phyloP scores from a whole-genome alignment of 2,888 invertebrate genomes.

The Sinhomidia bicolor region DNA sequence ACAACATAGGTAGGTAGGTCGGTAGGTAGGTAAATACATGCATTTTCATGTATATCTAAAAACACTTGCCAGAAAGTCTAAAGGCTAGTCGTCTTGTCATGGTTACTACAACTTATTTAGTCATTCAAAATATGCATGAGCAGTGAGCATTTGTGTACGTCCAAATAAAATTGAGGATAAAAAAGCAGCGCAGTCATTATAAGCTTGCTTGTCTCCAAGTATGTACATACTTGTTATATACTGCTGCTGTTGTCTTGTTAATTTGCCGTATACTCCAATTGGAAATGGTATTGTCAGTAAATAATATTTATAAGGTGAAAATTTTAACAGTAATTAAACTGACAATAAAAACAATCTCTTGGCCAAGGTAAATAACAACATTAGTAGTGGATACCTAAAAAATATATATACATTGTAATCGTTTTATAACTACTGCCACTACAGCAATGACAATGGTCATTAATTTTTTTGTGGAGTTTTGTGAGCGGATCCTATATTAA shows the following conservation, averaged over 20 bases:
- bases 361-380: background rate
- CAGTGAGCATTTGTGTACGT: background rate
- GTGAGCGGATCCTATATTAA: constrained; percentile 22
- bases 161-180: background rate
- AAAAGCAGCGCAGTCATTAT: background rate
- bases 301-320: constrained; percentile 8
- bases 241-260: constrained; percentile 32
- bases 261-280: background rate
- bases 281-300: background rate
- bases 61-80: too few relatives aligned
- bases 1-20: background rate
- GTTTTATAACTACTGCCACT: background rate
- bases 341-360: constrained; percentile 25
- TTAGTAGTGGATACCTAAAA: too few relatives aligned
- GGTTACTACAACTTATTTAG: background rate
- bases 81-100: too few relatives aligned
- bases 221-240: too few relatives aligned
- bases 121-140: background rate
- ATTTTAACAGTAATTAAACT: constrained; percentile 23
- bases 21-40: background rate
- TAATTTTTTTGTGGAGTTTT: constrained; percentile 14
- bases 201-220: background rate
- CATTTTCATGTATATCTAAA: too few relatives aligned
- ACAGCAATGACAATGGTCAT: constrained; percentile 28
- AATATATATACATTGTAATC: too few relatives aligned